phyloP scores from a whole-genome alignment of 1,140 invertebrate genomes.

The Anadara kagoshimensis region DNA sequence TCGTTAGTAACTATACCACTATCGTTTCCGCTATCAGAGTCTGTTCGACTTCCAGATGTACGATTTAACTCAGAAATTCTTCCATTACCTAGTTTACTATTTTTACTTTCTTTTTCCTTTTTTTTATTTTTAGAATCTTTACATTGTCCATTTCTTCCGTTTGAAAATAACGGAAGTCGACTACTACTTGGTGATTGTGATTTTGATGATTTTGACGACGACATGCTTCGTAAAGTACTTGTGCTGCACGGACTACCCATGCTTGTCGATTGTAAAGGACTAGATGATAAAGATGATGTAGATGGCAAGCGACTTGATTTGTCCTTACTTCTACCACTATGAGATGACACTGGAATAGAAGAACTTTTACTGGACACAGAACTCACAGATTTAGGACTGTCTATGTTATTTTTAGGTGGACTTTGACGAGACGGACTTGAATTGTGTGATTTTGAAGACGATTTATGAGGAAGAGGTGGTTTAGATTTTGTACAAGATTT shows the following conservation, averaged over 20 bases:
- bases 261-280: conserved; percentile 4
- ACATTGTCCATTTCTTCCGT: conserved; percentile 42
- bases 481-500: conserved; percentile 42
- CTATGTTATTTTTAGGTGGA: conserved; percentile 26
- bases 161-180: conserved; percentile 58
- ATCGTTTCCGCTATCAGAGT: conserved; percentile 68
- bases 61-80: conserved; percentile 44
- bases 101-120: conserved; percentile 58
- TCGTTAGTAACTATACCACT: conserved; percentile 66
- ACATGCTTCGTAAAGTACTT: conserved; percentile 12
- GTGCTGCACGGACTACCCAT: conserved; percentile 13
- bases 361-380: conserved; percentile 11
- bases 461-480: conserved; percentile 51
- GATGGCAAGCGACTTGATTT: conserved; percentile 26
- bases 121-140: conserved; percentile 50
- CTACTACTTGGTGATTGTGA: conserved; percentile 49
- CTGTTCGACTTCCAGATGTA: conserved; percentile 49
- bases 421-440: conserved; percentile 38
- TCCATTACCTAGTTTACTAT: conserved; percentile 45
- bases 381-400: conserved; percentile 12
- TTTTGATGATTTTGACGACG: conserved; percentile 31
- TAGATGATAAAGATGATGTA: conserved; percentile 13
- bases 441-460: conserved; percentile 39
- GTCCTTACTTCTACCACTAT: conserved; percentile 41
- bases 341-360: conserved; percentile 13